Conservation (phyloP, 2,113 vertebrate genomes). For the Gavialis gangeticus region DNA sequence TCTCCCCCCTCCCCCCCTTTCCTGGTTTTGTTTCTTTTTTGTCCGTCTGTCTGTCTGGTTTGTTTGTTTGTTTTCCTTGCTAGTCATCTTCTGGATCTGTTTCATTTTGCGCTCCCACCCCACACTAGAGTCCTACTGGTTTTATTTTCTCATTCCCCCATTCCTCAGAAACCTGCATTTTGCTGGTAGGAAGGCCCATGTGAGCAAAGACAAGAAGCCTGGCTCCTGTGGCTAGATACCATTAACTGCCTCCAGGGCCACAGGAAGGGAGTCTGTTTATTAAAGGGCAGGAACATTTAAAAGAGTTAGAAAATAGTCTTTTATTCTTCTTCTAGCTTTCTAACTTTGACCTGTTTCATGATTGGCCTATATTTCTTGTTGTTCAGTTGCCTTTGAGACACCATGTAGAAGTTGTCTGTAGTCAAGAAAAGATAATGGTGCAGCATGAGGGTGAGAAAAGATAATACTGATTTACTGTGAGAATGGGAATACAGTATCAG, state of each 20-base stretch:
- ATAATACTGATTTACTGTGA: not conserved
- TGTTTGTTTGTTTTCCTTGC: no score
- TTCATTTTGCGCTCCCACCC: not conserved
- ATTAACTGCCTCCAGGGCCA: no score
- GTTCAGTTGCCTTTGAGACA: not conserved
- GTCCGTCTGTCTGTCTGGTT: no score
- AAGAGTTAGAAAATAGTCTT: not conserved
- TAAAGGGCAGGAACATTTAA: not conserved
- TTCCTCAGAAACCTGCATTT: not conserved
- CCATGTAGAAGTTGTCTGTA: no score
- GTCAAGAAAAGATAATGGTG: not conserved
- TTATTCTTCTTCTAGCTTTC: not conserved
- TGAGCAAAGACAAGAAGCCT: not conserved
- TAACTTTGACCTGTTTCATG: not conserved
- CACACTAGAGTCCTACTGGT: not conserved
- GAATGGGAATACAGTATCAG: not conserved
- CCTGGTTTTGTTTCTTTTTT: not conserved
- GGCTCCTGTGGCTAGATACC: not conserved
- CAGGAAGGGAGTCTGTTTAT: not conserved
- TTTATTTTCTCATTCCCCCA: not conserved
- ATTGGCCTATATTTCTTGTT: not conserved
- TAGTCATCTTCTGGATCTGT: no score
- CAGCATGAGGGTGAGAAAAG: not conserved
- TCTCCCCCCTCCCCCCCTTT: not conserved
- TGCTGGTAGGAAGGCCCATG: not conserved